Evolutionary conservation across 2,888 invertebrate species (phyloP).

Genomic region (Xylota segnis): DNA sequence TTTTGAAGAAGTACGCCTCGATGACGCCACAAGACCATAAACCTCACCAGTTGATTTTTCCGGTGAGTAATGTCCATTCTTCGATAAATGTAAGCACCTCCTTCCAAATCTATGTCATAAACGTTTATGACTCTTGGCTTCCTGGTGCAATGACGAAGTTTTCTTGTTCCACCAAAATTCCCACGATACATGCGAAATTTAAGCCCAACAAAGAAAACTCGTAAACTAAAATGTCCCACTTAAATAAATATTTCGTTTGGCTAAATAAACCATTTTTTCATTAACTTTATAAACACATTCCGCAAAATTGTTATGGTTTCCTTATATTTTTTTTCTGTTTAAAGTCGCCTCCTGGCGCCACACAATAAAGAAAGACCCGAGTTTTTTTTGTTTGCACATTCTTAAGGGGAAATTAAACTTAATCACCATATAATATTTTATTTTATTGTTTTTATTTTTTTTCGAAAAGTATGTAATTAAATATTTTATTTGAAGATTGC

Average conservation of each 20-base stretch:
- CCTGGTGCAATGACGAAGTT: no score
- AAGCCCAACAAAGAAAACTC: background rate
- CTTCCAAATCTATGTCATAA: background rate
- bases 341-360: conserved; percentile 8
- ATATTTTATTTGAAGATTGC: background rate
- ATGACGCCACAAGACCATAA: no score
- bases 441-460: background rate
- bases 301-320: background rate
- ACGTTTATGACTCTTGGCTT: background rate
- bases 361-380: conserved; percentile 7
- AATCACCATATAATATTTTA: background rate
- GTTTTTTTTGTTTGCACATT: background rate
- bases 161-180: background rate
- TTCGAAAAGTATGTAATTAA: background rate
- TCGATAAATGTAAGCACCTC: no score
- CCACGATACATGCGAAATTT: background rate
- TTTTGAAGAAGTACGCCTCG: no score
- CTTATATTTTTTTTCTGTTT: background rate
- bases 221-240: background rate
- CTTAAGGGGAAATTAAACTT: conserved; percentile 6
- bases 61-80: background rate
- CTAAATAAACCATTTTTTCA: background rate
- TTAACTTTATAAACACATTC: conserved; percentile 6
- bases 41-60: no score
- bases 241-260: background rate